These are phyloP conservation scores for Tetraneura akinire DNA, from an alignment of 1,140 invertebrate genomes.

Conservation along the genomic window DNA sequence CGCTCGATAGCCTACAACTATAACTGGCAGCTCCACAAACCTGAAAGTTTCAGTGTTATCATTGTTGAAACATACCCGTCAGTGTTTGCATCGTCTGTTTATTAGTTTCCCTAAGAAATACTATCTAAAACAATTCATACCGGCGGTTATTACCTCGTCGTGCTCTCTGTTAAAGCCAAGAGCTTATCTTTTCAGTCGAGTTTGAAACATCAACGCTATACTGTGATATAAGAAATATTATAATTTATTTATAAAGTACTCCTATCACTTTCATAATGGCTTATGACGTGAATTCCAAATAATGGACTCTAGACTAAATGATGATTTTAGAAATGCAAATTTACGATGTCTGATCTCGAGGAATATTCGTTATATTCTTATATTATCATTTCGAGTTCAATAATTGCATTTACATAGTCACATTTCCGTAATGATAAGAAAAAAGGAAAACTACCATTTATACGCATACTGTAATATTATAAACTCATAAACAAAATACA, in stretches of 20 bases:
- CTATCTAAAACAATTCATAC: background rate
- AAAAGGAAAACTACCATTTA: too few species aligned
- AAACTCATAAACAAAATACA: too few species aligned
- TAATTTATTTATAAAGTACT: background rate
- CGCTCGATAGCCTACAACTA: too few species aligned
- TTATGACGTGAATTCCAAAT: background rate
- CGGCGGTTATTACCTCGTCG: background rate
- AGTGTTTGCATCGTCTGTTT: background rate
- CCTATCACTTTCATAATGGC: background rate
- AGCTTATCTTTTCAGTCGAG: background rate
- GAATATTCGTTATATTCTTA: background rate
- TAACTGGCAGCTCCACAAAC: background rate
- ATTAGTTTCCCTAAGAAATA: background rate
- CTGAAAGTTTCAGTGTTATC: background rate
- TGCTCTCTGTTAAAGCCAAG: background rate
- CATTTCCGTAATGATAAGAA: too few species aligned
- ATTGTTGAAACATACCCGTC: background rate
- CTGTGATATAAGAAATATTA: too few species aligned
- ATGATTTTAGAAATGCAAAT: constrained; percentile 25
- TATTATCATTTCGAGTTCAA: too few species aligned
- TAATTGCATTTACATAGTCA: too few species aligned
- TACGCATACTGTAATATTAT: too few species aligned
- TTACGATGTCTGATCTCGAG: background rate
- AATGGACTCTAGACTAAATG: too few species aligned
- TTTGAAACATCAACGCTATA: background rate